Percentiles rank a stretch among this genome's conserved stretches.
These are phyloP conservation scores for Carposina sasakii DNA, from an alignment of 1,140 invertebrate genomes.

Conservation along the genomic window DNA sequence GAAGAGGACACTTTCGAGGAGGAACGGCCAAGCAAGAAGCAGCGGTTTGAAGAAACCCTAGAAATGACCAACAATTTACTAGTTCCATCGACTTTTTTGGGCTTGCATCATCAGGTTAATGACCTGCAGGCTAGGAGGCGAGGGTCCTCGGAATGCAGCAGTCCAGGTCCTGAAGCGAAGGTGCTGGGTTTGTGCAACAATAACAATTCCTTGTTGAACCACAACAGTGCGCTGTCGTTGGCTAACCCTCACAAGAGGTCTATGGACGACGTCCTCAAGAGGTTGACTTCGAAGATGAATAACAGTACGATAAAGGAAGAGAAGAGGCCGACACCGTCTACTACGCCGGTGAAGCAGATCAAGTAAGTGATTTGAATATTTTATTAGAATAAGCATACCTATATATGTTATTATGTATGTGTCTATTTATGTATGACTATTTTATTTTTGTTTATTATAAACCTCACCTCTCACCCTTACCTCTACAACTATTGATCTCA, in stretches of 20 bases:
- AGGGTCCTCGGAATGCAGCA: constrained; percentile 80
- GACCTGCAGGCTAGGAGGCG: constrained; percentile 62
- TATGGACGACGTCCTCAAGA: constrained; percentile 91
- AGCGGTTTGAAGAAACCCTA: constrained; percentile 63
- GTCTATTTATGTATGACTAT: too few species aligned
- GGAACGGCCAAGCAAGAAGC: constrained; percentile 70
- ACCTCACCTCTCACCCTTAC: too few species aligned
- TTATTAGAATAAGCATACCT: too few species aligned
- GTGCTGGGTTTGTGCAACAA: constrained; percentile 69
- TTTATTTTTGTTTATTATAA: too few species aligned
- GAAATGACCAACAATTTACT: constrained; percentile 72
- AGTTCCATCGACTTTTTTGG: constrained; percentile 68
- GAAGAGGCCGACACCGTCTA: constrained; percentile 77
- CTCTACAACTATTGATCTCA: too few species aligned
- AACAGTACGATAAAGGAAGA: constrained; percentile 78
- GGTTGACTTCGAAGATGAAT: constrained; percentile 86
- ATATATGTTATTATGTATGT: too few species aligned
- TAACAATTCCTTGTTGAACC: constrained; percentile 69
- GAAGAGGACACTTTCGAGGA: constrained; percentile 76
- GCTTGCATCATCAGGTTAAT: constrained; percentile 73
- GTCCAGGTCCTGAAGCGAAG: constrained; percentile 76
- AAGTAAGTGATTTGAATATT: constrained; percentile 64
- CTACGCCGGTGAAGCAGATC: constrained; percentile 75
- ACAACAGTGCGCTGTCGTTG: constrained; percentile 64
- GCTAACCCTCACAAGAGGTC: constrained; percentile 75